Conservation (phyloP, 2,797 vertebrate genomes). For the Gallirallus australis region DNA sequence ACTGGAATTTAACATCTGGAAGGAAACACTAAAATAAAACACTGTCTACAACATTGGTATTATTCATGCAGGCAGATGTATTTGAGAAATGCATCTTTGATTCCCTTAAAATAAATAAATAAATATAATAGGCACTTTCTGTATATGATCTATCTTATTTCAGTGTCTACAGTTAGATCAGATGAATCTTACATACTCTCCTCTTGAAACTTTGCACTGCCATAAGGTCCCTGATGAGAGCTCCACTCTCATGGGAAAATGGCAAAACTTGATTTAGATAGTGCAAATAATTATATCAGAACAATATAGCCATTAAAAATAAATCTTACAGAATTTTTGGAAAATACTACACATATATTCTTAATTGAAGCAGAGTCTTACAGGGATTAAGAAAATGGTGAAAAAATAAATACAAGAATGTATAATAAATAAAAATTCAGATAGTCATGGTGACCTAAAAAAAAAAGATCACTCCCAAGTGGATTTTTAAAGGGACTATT, state of each 20-base stretch:
- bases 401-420: not conserved
- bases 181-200: not conserved
- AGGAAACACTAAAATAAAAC: not conserved
- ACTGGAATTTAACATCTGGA: not conserved
- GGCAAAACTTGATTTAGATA: rapidly evolving
- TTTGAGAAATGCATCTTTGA: not conserved
- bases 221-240: not conserved
- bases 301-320: not conserved
- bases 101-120: not conserved
- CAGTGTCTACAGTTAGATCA: not conserved
- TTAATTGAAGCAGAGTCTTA: not conserved
- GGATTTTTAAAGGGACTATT: not conserved
- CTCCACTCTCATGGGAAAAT: not conserved
- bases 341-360: not conserved
- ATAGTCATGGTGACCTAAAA: no score
- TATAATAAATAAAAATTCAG: not conserved
- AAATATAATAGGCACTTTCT: not conserved
- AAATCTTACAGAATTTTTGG: not conserved
- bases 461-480: rapidly evolving
- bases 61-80: not conserved
- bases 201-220: not conserved
- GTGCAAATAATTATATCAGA: not conserved
- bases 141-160: not conserved
- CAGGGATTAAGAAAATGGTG: not conserved
- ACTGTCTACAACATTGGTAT: not conserved